Conservation (phyloP, 2,888 invertebrate species). For the Cyaniris semiargus region DNA sequence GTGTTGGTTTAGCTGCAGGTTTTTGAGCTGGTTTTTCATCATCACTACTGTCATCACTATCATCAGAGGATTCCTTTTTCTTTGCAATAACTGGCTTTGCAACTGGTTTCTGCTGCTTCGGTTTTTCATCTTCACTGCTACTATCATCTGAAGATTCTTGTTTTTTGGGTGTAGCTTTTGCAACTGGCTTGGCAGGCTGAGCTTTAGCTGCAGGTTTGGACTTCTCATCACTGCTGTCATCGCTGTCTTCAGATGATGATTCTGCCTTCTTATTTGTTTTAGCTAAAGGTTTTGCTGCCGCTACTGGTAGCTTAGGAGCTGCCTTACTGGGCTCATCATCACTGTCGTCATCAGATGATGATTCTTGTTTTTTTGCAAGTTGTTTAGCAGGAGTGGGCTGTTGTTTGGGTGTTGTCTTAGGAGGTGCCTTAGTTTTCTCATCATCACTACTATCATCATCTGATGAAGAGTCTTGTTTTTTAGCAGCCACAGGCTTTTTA, state of each 20-base stretch:
- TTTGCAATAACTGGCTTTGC: conserved; percentile 41
- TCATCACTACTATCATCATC: conserved; percentile 61
- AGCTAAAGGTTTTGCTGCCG: conserved; percentile 43
- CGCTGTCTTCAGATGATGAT: conserved; percentile 57
- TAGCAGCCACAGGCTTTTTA: conserved; percentile 40
- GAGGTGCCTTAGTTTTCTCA: conserved; percentile 50
- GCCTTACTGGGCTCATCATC: conserved; percentile 49
- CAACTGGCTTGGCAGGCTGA: conserved; percentile 41
- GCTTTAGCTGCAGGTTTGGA: conserved; percentile 45
- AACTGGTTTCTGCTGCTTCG: conserved; percentile 44
- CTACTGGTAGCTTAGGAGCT: conserved; percentile 42
- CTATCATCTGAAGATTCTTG: conserved; percentile 62
- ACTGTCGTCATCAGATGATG: conserved; percentile 51
- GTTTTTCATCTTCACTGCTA: conserved; percentile 61
- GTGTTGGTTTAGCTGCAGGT: conserved; percentile 34
- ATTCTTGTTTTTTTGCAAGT: conserved; percentile 48
- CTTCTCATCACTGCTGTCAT: conserved; percentile 52
- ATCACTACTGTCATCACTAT: conserved; percentile 54
- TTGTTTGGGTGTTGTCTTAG: conserved; percentile 47
- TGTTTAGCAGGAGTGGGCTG: conserved; percentile 47
- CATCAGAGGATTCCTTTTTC: conserved; percentile 61
- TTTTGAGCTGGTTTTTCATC: conserved; percentile 58
- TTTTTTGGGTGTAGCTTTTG: conserved; percentile 49
- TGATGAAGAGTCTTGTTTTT: conserved; percentile 48
- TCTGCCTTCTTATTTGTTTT: conserved; percentile 43